Evolutionary conservation across 2,113 vertebrate genomes (phyloP).

Genomic region (Oxygymnocypris stewartii): DNA sequence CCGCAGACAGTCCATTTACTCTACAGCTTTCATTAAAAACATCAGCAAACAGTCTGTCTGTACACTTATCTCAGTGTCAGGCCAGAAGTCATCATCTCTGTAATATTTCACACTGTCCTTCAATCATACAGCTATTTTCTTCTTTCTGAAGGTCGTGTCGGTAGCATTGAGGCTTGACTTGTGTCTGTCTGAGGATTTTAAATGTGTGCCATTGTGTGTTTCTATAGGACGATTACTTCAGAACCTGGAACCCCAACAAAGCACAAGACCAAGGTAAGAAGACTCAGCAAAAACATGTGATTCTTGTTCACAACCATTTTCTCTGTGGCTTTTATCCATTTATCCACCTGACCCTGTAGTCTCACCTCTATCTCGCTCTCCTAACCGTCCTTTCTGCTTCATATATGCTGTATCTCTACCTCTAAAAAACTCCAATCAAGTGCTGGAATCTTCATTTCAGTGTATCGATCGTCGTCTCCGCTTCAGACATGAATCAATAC

Average conservation of each 20-base stretch:
- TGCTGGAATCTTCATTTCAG: slow-evolving; percentile 39
- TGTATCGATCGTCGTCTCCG: slow-evolving; percentile 25
- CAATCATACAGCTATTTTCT: neutral
- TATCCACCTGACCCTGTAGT: neutral
- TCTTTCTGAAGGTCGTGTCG: slow-evolving; percentile 2
- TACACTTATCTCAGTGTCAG: neutral
- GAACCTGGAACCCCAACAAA: slow-evolving; percentile 51
- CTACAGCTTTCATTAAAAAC: neutral
- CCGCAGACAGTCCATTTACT: neutral
- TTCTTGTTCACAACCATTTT: neutral
- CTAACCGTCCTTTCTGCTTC: neutral
- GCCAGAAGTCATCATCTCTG: neutral
- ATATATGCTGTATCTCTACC: neutral
- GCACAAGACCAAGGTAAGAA: slow-evolving; percentile 51
- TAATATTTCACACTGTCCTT: neutral
- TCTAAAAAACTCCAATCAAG: slow-evolving; percentile 35
- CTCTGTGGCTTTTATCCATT: neutral
- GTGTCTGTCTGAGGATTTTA: slow-evolving; percentile 4
- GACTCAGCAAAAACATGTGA: neutral
- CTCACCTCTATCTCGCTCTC: slow-evolving; percentile 8
- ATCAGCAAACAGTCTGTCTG: neutral
- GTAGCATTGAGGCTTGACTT: neutral
- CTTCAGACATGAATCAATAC: slow-evolving; percentile 36
- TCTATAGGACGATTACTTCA: slow-evolving; percentile 56
- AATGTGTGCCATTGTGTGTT: slow-evolving; percentile 29